These are phyloP conservation scores for Cecidostiba fungosa DNA, from an alignment of 2,888 invertebrate species.

Conservation along the genomic window DNA sequence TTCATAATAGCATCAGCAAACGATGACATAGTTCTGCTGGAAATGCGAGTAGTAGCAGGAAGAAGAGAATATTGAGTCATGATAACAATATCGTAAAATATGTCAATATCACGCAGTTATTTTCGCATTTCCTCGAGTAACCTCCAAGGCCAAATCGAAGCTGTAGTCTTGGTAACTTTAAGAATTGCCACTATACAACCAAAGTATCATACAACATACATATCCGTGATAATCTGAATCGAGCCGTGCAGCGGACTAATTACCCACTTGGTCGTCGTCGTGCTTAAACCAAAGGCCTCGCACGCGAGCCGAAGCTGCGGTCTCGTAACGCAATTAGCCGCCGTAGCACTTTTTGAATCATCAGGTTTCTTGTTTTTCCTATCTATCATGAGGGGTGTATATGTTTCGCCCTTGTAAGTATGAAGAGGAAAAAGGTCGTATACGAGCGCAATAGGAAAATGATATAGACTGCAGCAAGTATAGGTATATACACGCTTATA, in stretches of 20 bases:
- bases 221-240: conserved; percentile 45
- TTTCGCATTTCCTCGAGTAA: too few species aligned
- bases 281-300: too few species aligned
- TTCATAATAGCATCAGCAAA: not conserved
- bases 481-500: not conserved
- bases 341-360: conserved; percentile 11
- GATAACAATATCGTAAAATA: not conserved
- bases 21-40: not conserved
- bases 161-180: too few species aligned
- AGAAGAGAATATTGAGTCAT: not conserved
- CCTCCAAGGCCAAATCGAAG: too few species aligned
- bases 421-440: not conserved
- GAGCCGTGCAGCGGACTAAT: conserved; percentile 46
- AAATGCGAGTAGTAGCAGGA: not conserved
- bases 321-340: conserved; percentile 17
- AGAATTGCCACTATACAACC: too few species aligned
- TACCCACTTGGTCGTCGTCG: conserved; percentile 42
- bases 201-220: not conserved
- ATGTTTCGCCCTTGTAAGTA: not conserved
- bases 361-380: not conserved
- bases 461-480: not conserved
- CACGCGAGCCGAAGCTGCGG: not conserved
- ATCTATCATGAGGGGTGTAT: not conserved
- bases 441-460: conserved; percentile 1
- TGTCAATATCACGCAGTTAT: not conserved